A percentile compares a stretch with the other conserved stretches of the same genome.
Conservation (phyloP, 2,113 vertebrate species). For the Formicarius rufipectus region DNA sequence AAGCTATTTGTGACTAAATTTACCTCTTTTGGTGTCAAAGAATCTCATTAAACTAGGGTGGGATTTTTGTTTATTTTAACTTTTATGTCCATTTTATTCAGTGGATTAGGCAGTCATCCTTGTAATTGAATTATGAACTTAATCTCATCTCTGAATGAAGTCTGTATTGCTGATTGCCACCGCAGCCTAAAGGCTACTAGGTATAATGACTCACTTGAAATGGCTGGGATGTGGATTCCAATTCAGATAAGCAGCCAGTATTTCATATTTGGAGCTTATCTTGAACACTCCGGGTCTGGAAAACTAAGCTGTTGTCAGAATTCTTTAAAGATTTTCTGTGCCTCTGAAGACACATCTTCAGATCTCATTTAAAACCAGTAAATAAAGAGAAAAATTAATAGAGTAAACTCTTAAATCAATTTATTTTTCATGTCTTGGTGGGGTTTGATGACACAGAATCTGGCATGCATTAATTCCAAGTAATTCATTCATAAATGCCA, state of each 20-base stretch:
- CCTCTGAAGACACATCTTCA: not conserved
- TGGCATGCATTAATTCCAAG: not conserved
- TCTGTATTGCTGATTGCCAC: not conserved
- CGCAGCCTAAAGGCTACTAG: not conserved
- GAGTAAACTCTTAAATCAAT: not conserved
- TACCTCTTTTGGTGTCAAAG: not conserved
- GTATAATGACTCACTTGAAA: not conserved
- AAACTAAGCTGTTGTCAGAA: not conserved
- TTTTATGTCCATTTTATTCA: not conserved
- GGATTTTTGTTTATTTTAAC: constrained; percentile 23
- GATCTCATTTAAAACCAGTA: not conserved
- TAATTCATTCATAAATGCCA: not conserved
- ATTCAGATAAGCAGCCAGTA: constrained; percentile 33
- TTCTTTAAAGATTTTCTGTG: not conserved
- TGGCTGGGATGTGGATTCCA: constrained; percentile 19
- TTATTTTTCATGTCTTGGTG: not conserved
- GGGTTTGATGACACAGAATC: not conserved
- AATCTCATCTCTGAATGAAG: not conserved
- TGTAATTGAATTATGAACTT: constrained; percentile 47
- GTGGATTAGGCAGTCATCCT: constrained; percentile 7
- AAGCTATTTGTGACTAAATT: not conserved
- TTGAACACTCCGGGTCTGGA: not conserved
- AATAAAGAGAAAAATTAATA: not conserved
- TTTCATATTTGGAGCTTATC: constrained; percentile 32
- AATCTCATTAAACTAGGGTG: not conserved